Percentiles rank a stretch among this genome's conserved stretches.
These are phyloP conservation scores for Thalassarche chlororhynchos DNA, from an alignment of 2,113 vertebrate genomes.

Conservation along the genomic window DNA sequence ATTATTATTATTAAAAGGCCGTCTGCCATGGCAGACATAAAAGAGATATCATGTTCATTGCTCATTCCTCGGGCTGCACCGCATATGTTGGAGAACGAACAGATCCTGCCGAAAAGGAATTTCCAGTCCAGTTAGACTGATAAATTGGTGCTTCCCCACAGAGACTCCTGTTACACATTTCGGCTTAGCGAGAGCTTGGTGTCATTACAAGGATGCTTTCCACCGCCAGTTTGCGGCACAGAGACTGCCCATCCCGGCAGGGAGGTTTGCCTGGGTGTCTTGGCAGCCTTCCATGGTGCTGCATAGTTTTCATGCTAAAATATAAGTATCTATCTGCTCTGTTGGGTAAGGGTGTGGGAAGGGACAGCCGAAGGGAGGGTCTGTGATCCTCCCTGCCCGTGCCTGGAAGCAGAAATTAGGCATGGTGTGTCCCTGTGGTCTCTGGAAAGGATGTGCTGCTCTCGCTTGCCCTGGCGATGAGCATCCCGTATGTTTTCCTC, in stretches of 20 bases:
- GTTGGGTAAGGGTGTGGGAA: not conserved
- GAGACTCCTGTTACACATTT: not conserved
- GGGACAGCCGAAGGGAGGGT: not conserved
- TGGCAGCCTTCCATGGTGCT: not conserved
- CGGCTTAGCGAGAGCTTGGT: not conserved
- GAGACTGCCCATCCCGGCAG: not conserved
- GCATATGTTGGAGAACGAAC: not conserved
- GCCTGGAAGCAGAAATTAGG: not conserved
- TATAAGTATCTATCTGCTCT: not conserved
- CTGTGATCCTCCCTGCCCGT: not conserved
- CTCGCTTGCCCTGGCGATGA: not conserved
- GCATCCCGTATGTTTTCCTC: not conserved
- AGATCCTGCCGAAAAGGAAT: not conserved
- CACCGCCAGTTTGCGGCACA: accelerated
- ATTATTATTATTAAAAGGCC: not conserved
- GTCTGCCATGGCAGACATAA: not conserved
- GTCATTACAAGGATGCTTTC: not conserved
- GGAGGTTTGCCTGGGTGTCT: not conserved
- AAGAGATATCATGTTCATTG: not conserved
- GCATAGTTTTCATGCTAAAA: not conserved
- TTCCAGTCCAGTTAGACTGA: not conserved
- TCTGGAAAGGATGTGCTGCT: not conserved
- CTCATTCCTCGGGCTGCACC: not conserved
- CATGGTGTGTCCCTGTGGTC: not conserved
- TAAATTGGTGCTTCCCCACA: not conserved